These are phyloP conservation scores for Cataglyphis rosenhaueri DNA, from an alignment of 2,888 invertebrate species.

Conservation along the genomic window DNA sequence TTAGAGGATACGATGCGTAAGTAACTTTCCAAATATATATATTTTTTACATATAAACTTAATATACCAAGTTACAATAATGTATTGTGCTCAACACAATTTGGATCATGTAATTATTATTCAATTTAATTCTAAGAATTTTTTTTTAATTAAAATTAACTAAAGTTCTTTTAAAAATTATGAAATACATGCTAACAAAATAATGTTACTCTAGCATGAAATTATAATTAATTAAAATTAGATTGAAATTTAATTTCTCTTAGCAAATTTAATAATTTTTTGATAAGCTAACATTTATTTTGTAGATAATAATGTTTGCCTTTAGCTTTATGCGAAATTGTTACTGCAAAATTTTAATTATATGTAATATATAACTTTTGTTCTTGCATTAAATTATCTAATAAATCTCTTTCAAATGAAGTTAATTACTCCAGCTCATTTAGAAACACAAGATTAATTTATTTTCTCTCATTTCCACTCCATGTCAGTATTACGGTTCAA, in stretches of 20 bases:
- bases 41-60: conserved; percentile 31
- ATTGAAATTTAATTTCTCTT: background rate
- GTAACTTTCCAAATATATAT: background rate
- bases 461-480: background rate
- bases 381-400: conserved; percentile 11
- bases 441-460: conserved; percentile 16
- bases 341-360: conserved; percentile 21
- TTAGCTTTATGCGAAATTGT: background rate
- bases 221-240: too few relatives aligned
- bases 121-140: background rate
- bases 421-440: conserved; percentile 28
- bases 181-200: background rate
- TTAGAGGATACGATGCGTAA: conserved; percentile 10
- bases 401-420: background rate
- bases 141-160: background rate
- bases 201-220: background rate
- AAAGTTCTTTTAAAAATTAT: background rate
- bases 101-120: background rate
- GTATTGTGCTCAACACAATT: too few relatives aligned
- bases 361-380: conserved; percentile 14
- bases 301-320: background rate
- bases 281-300: background rate
- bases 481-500: background rate
- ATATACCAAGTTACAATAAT: background rate
- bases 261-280: background rate